Evolutionary conservation across 2,113 vertebrate species (phyloP).

Genomic region (Cygnus buccinator): DNA sequence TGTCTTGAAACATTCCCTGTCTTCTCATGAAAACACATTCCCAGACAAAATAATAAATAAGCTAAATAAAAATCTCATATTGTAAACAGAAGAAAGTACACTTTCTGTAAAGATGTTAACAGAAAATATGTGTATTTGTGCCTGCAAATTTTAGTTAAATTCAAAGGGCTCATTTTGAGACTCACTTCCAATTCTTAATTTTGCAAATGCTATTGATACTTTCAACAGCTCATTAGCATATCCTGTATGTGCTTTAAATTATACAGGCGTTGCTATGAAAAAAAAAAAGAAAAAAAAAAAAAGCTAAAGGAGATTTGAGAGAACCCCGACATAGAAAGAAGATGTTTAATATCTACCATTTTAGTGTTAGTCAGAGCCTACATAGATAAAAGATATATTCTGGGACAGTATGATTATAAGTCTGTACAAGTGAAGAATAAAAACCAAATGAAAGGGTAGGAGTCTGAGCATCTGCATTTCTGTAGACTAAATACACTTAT

Average conservation of each 20-base stretch:
- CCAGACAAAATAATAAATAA: not conserved
- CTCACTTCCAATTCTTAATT: conserved; percentile 39
- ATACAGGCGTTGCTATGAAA: conserved; percentile 9
- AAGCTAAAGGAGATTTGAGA: conserved; percentile 52
- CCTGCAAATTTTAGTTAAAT: conserved; percentile 27
- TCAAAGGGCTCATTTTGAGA: not conserved
- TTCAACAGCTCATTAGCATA: conserved; percentile 53
- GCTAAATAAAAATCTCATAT: not conserved
- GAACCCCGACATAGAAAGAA: not conserved
- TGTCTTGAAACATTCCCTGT: not conserved
- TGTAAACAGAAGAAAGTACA: not conserved
- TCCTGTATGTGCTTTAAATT: conserved; percentile 36
- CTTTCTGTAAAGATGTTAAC: not conserved
- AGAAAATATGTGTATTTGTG: not conserved
- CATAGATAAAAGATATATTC: conserved; percentile 26
- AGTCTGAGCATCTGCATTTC: conserved; percentile 51
- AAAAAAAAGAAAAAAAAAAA: not conserved
- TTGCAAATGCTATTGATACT: conserved; percentile 40
- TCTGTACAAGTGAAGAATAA: conserved; percentile 15
- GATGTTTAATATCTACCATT: conserved; percentile 33
- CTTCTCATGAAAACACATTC: not conserved
- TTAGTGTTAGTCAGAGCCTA: not conserved
- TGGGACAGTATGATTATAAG: conserved; percentile 18
- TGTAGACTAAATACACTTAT: conserved; percentile 40
- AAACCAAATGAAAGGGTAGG: conserved; percentile 18